Base-by-base conservation (phyloP, 2,888 invertebrate genomes). In the Lacanobia wlatinum region DNA sequence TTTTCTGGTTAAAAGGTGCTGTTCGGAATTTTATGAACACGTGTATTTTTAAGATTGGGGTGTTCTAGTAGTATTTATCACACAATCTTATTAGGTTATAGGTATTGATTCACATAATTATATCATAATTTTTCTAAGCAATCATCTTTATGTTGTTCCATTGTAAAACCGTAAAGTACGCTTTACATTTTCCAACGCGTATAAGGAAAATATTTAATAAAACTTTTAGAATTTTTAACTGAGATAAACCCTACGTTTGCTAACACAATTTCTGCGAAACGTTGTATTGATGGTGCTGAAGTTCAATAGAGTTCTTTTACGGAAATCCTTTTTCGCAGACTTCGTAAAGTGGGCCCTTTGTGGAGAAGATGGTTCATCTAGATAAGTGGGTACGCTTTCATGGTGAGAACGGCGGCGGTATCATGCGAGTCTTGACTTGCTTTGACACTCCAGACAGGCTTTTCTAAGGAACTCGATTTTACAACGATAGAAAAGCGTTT, bases 331-430 rank as follows among this genome's bases (percentile, higher is more conserved):
- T 90, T 77, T 80, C 78, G 76, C 85, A 85, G 86, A 85, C 87
- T 86, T 87, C 87, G 87, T 86, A 92, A 89, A 90, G 89, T 84
- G 84, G 84, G 77, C 74, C 84, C 89, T 94, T 92, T 93, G 93
- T 91, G 84, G 81, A 82, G 81, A 83, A 92, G 94, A 95, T 95
- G 91, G 92, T 91, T 95, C 95, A 95, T 95, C 94, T 94, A 95
- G 95, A 95, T 95, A 95, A 94, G 94, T 92, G 94, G 92, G 90
- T 90, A 88, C 91, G 90, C 94, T 93, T 94, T 94, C 92, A 93
- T 80, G 83, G 82, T 80, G 84, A 83, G 86, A 84, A 80, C 78
- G 83, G 83, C 82, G 83, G 75, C 83, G 79, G 74, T 84, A 87
- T 88, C 88, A 84, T 65, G 55, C 75, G 56, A 75, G 86, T 87